Percentiles rank a stretch among this genome's conserved stretches.
These are phyloP conservation scores for Pseudomyrmex dendroicus DNA, from an alignment of 1,140 invertebrate genomes.

Conservation along the genomic window DNA sequence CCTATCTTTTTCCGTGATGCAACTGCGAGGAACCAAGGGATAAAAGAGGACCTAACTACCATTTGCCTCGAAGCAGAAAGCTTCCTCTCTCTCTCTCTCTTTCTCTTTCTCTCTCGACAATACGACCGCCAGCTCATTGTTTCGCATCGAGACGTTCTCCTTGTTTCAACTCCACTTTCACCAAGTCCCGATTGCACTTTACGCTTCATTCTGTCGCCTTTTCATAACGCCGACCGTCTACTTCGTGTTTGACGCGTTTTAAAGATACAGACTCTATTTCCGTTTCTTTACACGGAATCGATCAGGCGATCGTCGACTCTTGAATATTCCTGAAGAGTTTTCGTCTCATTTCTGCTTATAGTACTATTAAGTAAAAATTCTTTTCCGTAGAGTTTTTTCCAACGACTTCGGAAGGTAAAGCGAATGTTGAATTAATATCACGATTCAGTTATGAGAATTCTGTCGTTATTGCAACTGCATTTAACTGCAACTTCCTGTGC, in stretches of 20 bases:
- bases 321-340: conserved; percentile 20
- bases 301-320: neutral
- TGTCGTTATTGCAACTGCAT: conserved; percentile 18
- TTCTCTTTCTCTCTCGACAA: neutral
- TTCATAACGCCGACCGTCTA: conserved; percentile 16
- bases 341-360: too few relatives aligned
- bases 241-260: neutral
- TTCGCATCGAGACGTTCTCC: conserved; percentile 32
- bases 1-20: conserved; percentile 23
- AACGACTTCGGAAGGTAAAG: neutral
- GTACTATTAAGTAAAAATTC: neutral
- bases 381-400: neutral
- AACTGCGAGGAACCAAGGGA: neutral
- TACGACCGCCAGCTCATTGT: conserved; percentile 52
- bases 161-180: conserved; percentile 14
- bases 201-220: conserved; percentile 7
- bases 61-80: conserved; percentile 41
- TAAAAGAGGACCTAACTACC: conserved; percentile 36
- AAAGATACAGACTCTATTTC: conserved; percentile 16
- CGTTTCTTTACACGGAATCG: neutral
- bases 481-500: conserved; percentile 16
- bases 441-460: conserved; percentile 31
- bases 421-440: conserved; percentile 39
- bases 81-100: conserved; percentile 2
- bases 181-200: conserved; percentile 2